Base-by-base conservation (phyloP, 1,140 invertebrate genomes). In the Campoletis sonorensis region DNA sequence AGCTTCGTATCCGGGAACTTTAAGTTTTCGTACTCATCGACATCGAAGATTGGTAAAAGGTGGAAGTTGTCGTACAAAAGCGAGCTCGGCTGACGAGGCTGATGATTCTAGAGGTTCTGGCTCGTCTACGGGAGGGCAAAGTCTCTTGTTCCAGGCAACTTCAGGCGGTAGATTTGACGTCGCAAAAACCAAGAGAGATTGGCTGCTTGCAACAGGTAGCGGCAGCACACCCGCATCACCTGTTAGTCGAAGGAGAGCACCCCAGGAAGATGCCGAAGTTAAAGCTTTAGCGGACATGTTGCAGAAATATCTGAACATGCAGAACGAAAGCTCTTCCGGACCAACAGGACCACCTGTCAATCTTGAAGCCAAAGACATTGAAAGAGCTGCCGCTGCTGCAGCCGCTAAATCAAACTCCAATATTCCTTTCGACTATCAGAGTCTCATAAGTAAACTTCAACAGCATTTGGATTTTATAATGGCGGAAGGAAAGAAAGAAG, bases 1-100 rank as follows among this genome's bases (percentile, higher is more conserved):
- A 88, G 94, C 95, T 23, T 96, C 96, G 0, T 96, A 96, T 88
- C 96, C 95, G 0, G 95, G 95, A 0, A 95, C 94, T 51, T 87
- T 95, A 27, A 92, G 90, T 0, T 94, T 94, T 75, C 90, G 93
- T 3, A 92, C 93, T 3, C 93, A 93, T 77, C 91, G 93, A 61
- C 93, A 93, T 49, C 90, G 93, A 16, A 92, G 93, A 70, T 91
- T 92, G 21, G 87, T 93, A 13, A 95, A 94, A 83, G 94, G 95
- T 5, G 95, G 93, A 30, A 96, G 94, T 81, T 95, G 94, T 81
- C 88, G 95, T 30, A 86, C 89, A 1, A 94, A 95, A 58, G 92
- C 93, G 0, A 93, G 93, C 70, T 94, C 94, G 0, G 94, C 94
- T 0, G 94, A 95, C 82, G 94, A 95, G 80, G 93, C 92, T 1